phyloP scores from a whole-genome alignment of 2,888 invertebrate species.

The Andrena flavipes region DNA sequence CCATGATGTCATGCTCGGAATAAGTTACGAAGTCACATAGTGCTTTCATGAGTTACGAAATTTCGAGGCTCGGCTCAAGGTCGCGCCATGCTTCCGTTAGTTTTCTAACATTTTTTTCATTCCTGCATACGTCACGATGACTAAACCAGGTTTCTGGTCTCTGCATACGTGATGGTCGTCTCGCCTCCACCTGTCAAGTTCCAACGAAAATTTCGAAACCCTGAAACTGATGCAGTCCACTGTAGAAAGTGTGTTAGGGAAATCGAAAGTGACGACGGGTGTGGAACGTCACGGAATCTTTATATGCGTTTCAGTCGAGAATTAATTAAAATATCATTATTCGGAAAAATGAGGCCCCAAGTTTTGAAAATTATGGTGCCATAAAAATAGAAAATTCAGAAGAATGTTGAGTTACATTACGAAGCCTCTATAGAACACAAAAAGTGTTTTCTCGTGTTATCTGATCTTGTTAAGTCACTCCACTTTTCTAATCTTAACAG shows the following conservation, averaged over 20 bases:
- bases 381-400: too few species aligned
- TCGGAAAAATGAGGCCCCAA: too few species aligned
- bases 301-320: too few species aligned
- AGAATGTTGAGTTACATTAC: too few species aligned
- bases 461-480: too few species aligned
- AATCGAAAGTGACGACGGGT: slow-evolving; percentile 26
- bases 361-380: too few species aligned
- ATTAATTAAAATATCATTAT: too few species aligned
- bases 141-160: background rate
- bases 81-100: slow-evolving; percentile 55
- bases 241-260: slow-evolving; percentile 29
- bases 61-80: slow-evolving; percentile 73
- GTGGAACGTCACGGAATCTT: slow-evolving; percentile 3
- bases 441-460: too few species aligned
- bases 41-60: slow-evolving; percentile 78
- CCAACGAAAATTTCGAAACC: background rate
- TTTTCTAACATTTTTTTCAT: slow-evolving; percentile 29
- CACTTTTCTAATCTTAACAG: background rate
- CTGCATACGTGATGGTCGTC: background rate
- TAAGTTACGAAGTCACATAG: slow-evolving; percentile 75
- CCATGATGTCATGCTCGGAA: slow-evolving; percentile 80
- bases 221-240: background rate
- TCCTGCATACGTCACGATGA: background rate
- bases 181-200: background rate
- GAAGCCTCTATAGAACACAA: too few species aligned